phyloP scores from a whole-genome alignment of 2,888 invertebrate genomes.

The Pterostichus niger region DNA sequence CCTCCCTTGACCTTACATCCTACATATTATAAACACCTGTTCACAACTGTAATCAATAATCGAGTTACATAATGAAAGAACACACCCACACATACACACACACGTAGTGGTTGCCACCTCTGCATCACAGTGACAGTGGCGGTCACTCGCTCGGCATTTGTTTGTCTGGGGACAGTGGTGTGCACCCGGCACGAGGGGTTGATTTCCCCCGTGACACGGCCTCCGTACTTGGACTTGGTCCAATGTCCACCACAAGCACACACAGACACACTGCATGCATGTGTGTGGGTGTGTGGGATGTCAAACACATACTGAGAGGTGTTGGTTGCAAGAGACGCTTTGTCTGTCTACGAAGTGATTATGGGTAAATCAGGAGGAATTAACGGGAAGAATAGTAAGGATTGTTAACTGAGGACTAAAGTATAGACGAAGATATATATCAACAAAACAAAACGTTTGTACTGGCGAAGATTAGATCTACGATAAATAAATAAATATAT shows the following conservation, averaged over 20 bases:
- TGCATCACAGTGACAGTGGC: constrained; percentile 11
- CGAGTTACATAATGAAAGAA: too few species aligned
- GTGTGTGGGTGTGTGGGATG: neutral
- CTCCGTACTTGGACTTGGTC: neutral
- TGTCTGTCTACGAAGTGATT: neutral
- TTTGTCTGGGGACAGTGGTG: constrained; percentile 14
- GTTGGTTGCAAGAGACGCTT: neutral
- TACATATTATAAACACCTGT: neutral
- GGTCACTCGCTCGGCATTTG: constrained; percentile 6
- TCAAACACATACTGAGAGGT: neutral
- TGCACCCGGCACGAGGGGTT: neutral
- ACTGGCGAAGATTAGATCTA: too few species aligned
- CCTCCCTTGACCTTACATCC: too few species aligned
- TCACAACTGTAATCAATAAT: neutral
- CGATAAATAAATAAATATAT: too few species aligned
- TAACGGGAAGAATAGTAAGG: neutral
- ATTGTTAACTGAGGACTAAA: neutral
- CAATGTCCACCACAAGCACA: constrained; percentile 16
- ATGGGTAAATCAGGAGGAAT: neutral
- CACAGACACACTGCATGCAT: neutral
- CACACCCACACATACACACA: neutral
- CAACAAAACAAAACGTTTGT: too few species aligned
- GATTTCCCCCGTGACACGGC: constrained; percentile 25
- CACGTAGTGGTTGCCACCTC: neutral
- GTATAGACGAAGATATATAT: too few species aligned